A percentile compares a stretch with the other conserved stretches of the same genome.
phyloP scores from a whole-genome alignment of 30 jellyfish, hydroid and myxozoan species.

The Aurelia aurita complex sp. Pacific region DNA sequence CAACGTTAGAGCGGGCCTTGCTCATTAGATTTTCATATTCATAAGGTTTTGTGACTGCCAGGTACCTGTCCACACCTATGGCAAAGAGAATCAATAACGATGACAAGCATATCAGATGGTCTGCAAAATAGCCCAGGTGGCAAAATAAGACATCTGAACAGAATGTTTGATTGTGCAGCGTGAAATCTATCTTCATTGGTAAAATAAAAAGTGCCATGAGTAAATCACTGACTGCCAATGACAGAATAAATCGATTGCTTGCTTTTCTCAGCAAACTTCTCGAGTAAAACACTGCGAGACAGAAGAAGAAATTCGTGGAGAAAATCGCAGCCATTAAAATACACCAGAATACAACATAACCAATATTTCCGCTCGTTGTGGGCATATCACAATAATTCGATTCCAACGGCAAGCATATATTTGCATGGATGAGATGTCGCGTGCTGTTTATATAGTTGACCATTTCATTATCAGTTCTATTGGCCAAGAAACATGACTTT shows the following conservation, averaged over 20 bases:
- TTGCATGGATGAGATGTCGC: no score
- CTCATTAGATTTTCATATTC: slow-evolving; percentile 43
- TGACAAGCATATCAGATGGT: slow-evolving; percentile 52
- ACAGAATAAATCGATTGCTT: slow-evolving; percentile 41
- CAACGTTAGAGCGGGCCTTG: slow-evolving; percentile 22
- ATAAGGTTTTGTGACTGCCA: slow-evolving; percentile 71
- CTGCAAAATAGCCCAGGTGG: slow-evolving; percentile 34
- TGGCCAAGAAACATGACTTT: no score
- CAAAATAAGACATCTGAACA: slow-evolving; percentile 43
- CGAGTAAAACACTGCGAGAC: slow-evolving; percentile 28
- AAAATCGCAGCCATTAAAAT: slow-evolving; percentile 19
- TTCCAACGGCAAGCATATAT: not conserved
- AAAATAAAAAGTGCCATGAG: slow-evolving; percentile 46
- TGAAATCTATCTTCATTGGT: slow-evolving; percentile 38
- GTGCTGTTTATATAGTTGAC: no score
- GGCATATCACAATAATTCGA: not conserved
- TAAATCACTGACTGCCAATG: slow-evolving; percentile 70
- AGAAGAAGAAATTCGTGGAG: slow-evolving; percentile 34
- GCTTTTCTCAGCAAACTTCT: not conserved
- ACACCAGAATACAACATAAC: slow-evolving; percentile 65
- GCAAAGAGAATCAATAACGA: slow-evolving; percentile 69
- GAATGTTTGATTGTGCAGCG: slow-evolving; percentile 51
- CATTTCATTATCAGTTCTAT: no score
- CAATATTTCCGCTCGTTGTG: slow-evolving; percentile 20
- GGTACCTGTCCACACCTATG: slow-evolving; percentile 66